Base-by-base conservation (phyloP, 2,888 invertebrate genomes). In the Capitulum mitella region DNA sequence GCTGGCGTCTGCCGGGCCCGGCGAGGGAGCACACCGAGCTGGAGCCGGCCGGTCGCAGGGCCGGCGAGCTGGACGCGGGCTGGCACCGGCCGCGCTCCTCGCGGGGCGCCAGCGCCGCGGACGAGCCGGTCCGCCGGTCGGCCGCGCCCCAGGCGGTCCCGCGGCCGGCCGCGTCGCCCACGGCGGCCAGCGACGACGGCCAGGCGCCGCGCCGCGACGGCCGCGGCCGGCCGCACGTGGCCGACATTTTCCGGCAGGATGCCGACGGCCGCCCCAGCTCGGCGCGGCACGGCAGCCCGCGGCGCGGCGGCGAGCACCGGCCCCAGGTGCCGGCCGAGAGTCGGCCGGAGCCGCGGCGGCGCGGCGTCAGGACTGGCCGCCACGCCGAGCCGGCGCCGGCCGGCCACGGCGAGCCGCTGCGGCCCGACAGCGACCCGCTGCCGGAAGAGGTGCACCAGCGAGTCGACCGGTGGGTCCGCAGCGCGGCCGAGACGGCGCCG, bases 401-500 rank as follows among this genome's bases (percentile, higher is more conserved):
- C 34, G 3, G 2, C 34, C 34, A 64, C 1, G 29, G 64, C 34
- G 34, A 32, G 16, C 19, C 64, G 64, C 19, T 64, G 10, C 10
- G 26, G 8, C 22, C 40, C 40, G 70, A 70, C 26, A 6, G 70
- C 40, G 70, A 70, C 22, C 70, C 40, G 22, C 70, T 37, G 10
- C 70, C 70, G 40, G 70, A 70, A 37, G 70, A 70, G 70, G 70
- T 70, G 37, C 40, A 10, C 70, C 40, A 22, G 1, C 37, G 70
- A 6, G 70, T 70, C 37, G 37, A 70, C 40, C 70, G 70, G 40
- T 70, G 70, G 70, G 70, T 70, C 22, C 70, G 70, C 70, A 70
- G 70, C 70, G 29, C 70, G 19, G 70, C 70, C 12, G 26, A 70
- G 40, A 40, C 70, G 40, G 40, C 70, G 70, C 70, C 70, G 6